Evolutionary conservation across 2,888 invertebrate species (phyloP), one percentile per base, ranked within the genome.

Genomic region (Disparrhopalites patrizii): DNA sequence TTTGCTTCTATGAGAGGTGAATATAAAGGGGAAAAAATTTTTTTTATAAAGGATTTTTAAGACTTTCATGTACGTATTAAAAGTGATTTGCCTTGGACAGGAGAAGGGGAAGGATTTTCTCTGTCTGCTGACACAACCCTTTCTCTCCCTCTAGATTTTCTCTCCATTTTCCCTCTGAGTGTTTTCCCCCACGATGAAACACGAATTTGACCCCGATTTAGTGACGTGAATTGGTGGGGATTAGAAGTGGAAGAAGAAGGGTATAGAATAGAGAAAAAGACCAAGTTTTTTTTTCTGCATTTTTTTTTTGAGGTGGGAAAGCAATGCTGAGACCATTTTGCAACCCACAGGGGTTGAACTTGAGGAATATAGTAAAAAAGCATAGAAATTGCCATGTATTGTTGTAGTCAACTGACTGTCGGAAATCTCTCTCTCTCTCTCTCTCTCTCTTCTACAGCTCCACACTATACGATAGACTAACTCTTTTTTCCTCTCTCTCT

Each of bases 321-420:
- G 25, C 51, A 61, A 61, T 61, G 18, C 51, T 66, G 50, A 62
- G 47, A 66, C 54, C 55, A 65, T 61, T 65, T 60, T 43, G 56
- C 66, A 66, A 57, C 66, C 66, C 66, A 66, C n/a, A 62, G 66
- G 66, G 66, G 66, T 56, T 66, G 62, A 61, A 61, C 61, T 61
- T 61, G 61, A 61, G 61, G 61, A 61, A 61, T 61, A 61, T n/a
- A n/a, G n/a, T n/a, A n/a, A n/a, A n/a, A 61, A 61, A 61, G 61
- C 61, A 61, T 51, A 52, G 61, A 50, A 61, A 51, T 61, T 51
- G 31, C 61, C 30, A 33, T 50, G 50, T 25, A 47, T 64, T 65
- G 58, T 51, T 65, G 65, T 58, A 65, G 65, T 65, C 57, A 58
- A 65, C 57, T 58, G 58, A 65, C 57, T 65, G 65, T 65, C 65